phyloP scores from a whole-genome alignment of 1,140 invertebrate genomes.

The Caligus rogercresseyi region DNA sequence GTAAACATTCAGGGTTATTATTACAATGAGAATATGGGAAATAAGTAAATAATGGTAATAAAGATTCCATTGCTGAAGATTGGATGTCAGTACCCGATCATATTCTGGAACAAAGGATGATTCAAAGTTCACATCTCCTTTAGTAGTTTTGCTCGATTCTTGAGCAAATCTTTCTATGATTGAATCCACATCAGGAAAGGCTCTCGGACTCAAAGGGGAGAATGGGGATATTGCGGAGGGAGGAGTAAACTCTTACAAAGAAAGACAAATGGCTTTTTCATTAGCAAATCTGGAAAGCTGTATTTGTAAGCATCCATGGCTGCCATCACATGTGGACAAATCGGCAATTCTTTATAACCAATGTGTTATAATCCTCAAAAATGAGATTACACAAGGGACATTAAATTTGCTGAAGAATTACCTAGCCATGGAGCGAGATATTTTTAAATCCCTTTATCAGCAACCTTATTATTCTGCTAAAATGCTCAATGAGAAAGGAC shows the following conservation, averaged over 20 bases:
- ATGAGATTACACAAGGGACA: not conserved
- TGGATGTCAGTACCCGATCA: no score
- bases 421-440: not conserved
- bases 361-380: not conserved
- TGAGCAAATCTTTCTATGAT: not conserved
- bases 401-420: not conserved
- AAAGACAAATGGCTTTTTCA: not conserved
- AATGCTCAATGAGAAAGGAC: not conserved
- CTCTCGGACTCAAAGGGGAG: not conserved
- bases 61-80: no score
- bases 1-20: not conserved
- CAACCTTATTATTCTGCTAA: constrained; percentile 3
- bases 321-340: not conserved
- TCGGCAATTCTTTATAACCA: not conserved
- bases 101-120: not conserved
- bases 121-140: not conserved
- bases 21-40: not conserved
- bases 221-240: not conserved
- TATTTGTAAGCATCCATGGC: not conserved
- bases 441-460: not conserved
- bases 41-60: no score
- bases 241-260: not conserved
- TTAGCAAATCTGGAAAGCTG: not conserved
- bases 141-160: not conserved
- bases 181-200: not conserved